Conservation (phyloP, 2,888 invertebrate genomes). For the Cyclophora punctaria region DNA sequence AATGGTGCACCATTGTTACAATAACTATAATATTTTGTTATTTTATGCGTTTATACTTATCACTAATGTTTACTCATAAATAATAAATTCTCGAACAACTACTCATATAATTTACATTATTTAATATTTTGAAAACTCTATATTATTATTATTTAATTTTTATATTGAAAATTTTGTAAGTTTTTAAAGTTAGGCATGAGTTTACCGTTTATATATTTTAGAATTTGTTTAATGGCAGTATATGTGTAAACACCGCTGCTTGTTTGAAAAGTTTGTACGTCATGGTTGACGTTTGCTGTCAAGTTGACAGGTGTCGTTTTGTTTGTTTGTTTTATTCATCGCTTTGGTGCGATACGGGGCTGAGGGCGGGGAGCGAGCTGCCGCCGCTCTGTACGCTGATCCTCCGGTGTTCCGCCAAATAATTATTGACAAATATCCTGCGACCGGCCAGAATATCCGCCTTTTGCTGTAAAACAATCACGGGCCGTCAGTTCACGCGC, state of each 20-base stretch:
- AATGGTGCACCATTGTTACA: conserved; percentile 67
- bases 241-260: conserved; percentile 6
- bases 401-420: conserved; percentile 75
- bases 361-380: conserved; percentile 69
- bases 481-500: conserved; percentile 50
- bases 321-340: conserved; percentile 45
- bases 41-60: conserved; percentile 31
- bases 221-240: conserved; percentile 18
- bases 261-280: neutral
- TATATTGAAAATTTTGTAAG: conserved; percentile 17
- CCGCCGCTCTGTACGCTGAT: conserved; percentile 75
- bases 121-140: conserved; percentile 14
- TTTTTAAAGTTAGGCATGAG: conserved; percentile 18
- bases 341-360: conserved; percentile 72
- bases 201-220: conserved; percentile 17
- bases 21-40: conserved; percentile 52
- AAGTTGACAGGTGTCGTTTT: conserved; percentile 8
- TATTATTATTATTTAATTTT: too few relatives aligned
- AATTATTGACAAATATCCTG: conserved; percentile 76
- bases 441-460: conserved; percentile 76
- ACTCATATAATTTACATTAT: conserved; percentile 44
- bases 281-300: conserved; percentile 1
- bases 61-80: conserved; percentile 32
- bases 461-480: conserved; percentile 74
- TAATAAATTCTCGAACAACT: conserved; percentile 40